Evolutionary conservation across 2,888 invertebrate genomes (phyloP).

Genomic region (Hydrotaea cyrtoneurina): DNA sequence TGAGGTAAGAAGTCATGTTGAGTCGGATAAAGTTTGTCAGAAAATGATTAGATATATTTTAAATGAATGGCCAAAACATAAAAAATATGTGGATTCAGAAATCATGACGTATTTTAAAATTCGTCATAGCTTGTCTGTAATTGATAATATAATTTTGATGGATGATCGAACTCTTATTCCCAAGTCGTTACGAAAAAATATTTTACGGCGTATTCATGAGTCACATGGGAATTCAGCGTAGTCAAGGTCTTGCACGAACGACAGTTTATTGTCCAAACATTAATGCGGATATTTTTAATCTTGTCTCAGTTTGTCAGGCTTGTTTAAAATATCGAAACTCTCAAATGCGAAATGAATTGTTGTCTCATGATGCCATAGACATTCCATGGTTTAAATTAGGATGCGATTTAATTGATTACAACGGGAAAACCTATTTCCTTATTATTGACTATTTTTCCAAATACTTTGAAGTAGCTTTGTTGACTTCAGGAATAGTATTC

Average conservation of each 20-base stretch:
- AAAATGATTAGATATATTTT: constrained; percentile 52
- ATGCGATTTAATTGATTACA: constrained; percentile 59
- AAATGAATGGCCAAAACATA: constrained; percentile 61
- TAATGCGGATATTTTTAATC: no score
- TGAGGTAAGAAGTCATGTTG: constrained; percentile 10
- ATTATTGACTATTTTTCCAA: constrained; percentile 68
- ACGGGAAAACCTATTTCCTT: no score
- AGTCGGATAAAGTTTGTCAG: constrained; percentile 24
- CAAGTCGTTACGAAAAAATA: constrained; percentile 27
- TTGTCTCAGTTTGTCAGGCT: no score
- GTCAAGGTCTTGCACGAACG: constrained; percentile 46
- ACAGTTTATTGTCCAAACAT: constrained; percentile 62
- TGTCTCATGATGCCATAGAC: constrained; percentile 38
- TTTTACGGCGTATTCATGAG: constrained; percentile 44
- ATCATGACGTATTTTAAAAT: no score
- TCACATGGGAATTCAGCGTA: constrained; percentile 49
- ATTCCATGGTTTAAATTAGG: constrained; percentile 54
- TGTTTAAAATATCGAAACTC: no score
- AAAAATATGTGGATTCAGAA: no score
- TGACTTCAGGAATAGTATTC: constrained; percentile 44
- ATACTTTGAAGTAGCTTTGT: constrained; percentile 59
- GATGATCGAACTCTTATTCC: constrained; percentile 52
- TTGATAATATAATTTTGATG: constrained; percentile 43
- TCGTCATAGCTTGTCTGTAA: constrained; percentile 50
- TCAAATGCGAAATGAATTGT: no score